Conservation (phyloP, 2,113 vertebrate species). For the Addax nasomaculatus region DNA sequence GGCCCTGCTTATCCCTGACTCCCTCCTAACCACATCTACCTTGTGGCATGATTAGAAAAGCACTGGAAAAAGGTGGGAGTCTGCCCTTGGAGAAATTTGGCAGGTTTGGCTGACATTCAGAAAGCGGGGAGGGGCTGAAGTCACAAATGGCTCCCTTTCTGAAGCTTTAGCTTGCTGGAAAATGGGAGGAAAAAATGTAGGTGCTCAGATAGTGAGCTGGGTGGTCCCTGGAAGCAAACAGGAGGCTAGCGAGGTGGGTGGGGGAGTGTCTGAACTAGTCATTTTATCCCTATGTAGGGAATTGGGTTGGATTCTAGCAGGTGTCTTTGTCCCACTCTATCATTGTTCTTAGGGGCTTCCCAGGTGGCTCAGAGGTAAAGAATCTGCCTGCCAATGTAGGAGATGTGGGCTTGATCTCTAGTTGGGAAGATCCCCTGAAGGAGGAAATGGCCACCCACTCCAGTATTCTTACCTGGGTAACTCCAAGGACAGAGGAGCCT, state of each 20-base stretch:
- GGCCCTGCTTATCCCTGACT: rapidly evolving
- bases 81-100: not conserved
- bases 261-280: not conserved
- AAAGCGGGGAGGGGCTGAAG: not conserved
- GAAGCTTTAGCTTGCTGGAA: not conserved
- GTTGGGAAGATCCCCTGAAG: not conserved
- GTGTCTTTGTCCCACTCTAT: not conserved
- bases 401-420: not conserved
- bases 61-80: not conserved
- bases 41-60: not conserved
- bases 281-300: not conserved
- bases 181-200: not conserved
- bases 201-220: not conserved
- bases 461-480: not conserved
- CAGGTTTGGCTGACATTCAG: not conserved
- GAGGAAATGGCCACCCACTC: not conserved
- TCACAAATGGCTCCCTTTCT: not conserved
- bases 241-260: not conserved
- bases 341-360: not conserved
- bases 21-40: not conserved
- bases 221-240: not conserved
- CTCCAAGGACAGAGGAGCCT: not conserved
- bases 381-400: not conserved
- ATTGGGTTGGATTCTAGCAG: not conserved
- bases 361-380: not conserved